Conservation (phyloP, 37 sponge, comb jelly and placozoan genomes). For the Spongilla lacustris region DNA sequence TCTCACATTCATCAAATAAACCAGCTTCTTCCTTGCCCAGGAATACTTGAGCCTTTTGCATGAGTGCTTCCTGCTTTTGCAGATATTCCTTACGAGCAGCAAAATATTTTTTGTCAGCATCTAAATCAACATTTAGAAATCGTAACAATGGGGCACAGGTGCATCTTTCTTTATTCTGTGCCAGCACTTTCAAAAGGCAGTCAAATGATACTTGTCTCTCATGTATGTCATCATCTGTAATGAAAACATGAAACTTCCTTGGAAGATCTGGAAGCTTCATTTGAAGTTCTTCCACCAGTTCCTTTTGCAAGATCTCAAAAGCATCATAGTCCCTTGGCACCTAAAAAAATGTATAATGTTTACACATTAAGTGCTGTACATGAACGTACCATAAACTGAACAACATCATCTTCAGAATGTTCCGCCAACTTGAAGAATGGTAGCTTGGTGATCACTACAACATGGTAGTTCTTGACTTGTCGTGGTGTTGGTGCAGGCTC, state of each 20-base stretch:
- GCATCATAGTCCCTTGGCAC: conserved; percentile 58
- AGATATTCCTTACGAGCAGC: conserved; percentile 28
- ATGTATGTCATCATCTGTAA: conserved; percentile 49
- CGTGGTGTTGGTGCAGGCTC: conserved; percentile 41
- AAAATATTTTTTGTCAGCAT: conserved; percentile 55
- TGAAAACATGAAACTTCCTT: conserved; percentile 55
- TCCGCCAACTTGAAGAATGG: conserved; percentile 59
- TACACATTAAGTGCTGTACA: background rate
- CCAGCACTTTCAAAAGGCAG: conserved; percentile 49
- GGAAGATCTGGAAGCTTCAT: conserved; percentile 64
- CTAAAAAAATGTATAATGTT: conserved; percentile 5
- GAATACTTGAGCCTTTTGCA: background rate
- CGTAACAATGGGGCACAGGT: conserved; percentile 38
- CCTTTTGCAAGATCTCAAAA: conserved; percentile 76
- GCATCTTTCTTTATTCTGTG: conserved; percentile 24
- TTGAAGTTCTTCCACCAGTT: conserved; percentile 27
- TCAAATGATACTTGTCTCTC: conserved; percentile 72
- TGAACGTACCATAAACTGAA: conserved; percentile 79
- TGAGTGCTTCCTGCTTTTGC: conserved; percentile 3
- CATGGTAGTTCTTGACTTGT: conserved; percentile 76
- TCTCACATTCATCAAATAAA: conserved; percentile 4
- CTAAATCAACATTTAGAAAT: conserved; percentile 55
- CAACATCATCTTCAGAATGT: conserved; percentile 57
- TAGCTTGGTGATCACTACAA: conserved; percentile 69
- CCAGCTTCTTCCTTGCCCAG: background rate